Base-by-base conservation (phyloP, 92 coral and sea anemone genomes). In the Bergia sp. region DNA sequence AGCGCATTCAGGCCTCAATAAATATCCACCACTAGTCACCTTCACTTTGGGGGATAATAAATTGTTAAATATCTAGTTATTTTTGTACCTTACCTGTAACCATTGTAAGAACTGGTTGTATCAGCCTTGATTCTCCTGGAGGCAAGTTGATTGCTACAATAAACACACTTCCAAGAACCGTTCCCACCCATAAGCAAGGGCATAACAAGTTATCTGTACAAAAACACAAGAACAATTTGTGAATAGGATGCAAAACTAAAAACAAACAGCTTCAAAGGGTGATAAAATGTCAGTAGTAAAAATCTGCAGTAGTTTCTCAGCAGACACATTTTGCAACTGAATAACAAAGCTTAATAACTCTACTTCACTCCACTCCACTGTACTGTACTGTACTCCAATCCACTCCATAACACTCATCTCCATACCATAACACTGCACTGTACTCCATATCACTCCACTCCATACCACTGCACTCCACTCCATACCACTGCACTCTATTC, bases 181-280 rank as follows among this genome's bases (percentile, higher is more conserved):
- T 97, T 29, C 99, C 99, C 9, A 95, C 98, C 92, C 98, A 94
- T 82, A 97, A 55, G 82, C 99, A 95, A 5, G 99, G 99, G 77
- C 94, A 92, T 57, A 97, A 79, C 85, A 94, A 89, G 88, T 86
- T 90, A 82, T 97, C 99, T 97, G 85, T 21, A n/a, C 21, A 90
- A 15, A 80, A 69, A 40, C 73, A 50, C 9, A 15, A 55, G 6
- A 80, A 88, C 40, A 90, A 66, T 18, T 41, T 18, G 53, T 23
- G 18, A 69, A 36, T 1, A 36, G n/a, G 37, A 61, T 47, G 37
- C 50, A 37, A 65, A 53, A 82, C 61, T 38, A 3, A 80, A 41
- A n/a, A 50, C 47, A 64, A 41, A 13, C 9, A 7, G 20, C 37
- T 23, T 50, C 57, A 50, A 50, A 50, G 2, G 2, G 1, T 9